A percentile compares a stretch with the other conserved stretches of the same genome.
These are phyloP conservation scores for Oxyura jamaicensis DNA, from an alignment of 2,113 vertebrate genomes.

Conservation along the genomic window DNA sequence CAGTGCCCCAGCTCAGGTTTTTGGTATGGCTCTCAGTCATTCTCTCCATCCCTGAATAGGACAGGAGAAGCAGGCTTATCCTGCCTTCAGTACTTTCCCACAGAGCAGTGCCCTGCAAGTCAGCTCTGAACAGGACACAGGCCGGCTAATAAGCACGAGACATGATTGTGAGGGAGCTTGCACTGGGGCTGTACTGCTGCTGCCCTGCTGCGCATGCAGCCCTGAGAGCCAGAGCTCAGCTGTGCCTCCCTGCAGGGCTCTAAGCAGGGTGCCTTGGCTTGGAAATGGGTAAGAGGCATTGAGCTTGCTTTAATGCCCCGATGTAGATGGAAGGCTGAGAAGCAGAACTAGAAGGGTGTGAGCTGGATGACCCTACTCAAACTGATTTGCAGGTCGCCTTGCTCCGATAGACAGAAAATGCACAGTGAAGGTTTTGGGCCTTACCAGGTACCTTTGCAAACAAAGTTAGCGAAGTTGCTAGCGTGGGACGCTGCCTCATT, in stretches of 20 bases:
- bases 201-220: neutral
- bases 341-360: neutral
- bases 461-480: neutral
- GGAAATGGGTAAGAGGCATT: fast-evolving
- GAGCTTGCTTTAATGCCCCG: neutral
- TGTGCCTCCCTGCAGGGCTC: neutral
- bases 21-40: neutral
- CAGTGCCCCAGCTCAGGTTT: neutral
- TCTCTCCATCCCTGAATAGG: neutral
- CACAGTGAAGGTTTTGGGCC: neutral
- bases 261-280: neutral
- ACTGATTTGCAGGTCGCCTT: neutral
- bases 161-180: neutral
- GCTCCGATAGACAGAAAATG: neutral
- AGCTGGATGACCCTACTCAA: neutral
- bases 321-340: neutral
- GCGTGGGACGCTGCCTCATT: neutral
- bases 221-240: neutral
- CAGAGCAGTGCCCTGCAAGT: neutral
- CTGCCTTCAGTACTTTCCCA: neutral
- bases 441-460: neutral
- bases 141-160: neutral
- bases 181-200: too few relatives aligned
- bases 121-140: neutral
- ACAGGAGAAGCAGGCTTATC: neutral